phyloP scores from a whole-genome alignment of 2,888 invertebrate genomes.

The Calephelis perditalis region DNA sequence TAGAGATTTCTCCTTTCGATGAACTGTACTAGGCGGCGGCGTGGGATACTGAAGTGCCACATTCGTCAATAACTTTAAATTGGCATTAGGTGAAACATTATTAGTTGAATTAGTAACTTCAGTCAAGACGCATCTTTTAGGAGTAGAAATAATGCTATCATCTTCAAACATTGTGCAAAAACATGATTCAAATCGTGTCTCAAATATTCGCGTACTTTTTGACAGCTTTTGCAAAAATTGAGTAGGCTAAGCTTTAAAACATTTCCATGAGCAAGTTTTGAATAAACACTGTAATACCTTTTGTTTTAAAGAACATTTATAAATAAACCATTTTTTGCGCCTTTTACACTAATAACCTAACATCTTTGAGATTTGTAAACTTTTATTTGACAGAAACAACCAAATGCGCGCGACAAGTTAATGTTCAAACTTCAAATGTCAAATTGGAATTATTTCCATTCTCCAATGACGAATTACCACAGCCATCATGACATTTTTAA shows the following conservation, averaged over 20 bases:
- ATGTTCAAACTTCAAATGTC: constrained; percentile 8
- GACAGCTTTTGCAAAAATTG: constrained; percentile 52
- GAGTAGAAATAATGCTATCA: constrained; percentile 71
- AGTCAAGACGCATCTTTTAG: constrained; percentile 73
- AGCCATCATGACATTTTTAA: no score
- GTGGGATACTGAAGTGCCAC: constrained; percentile 78
- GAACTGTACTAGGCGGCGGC: constrained; percentile 68
- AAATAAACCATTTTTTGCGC: constrained; percentile 19
- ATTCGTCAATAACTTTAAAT: constrained; percentile 81
- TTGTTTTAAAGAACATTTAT: constrained; percentile 21
- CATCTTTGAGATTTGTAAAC: constrained; percentile 45
- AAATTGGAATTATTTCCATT: no score
- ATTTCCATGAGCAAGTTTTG: constrained; percentile 20
- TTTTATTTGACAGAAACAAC: constrained; percentile 53
- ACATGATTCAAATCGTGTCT: constrained; percentile 63
- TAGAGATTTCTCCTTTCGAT: constrained; percentile 79
- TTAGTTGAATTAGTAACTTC: constrained; percentile 75
- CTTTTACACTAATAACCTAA: constrained; percentile 49
- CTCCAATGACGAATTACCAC: no score
- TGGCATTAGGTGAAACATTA: constrained; percentile 82
- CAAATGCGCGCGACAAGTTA: constrained; percentile 63
- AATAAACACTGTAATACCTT: background rate
- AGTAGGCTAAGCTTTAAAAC: constrained; percentile 45
- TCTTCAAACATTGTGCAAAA: constrained; percentile 73
- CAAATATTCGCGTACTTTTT: constrained; percentile 71